Evolutionary conservation across 2,113 vertebrate genomes (phyloP).

Genomic region (Actinemys pallida): DNA sequence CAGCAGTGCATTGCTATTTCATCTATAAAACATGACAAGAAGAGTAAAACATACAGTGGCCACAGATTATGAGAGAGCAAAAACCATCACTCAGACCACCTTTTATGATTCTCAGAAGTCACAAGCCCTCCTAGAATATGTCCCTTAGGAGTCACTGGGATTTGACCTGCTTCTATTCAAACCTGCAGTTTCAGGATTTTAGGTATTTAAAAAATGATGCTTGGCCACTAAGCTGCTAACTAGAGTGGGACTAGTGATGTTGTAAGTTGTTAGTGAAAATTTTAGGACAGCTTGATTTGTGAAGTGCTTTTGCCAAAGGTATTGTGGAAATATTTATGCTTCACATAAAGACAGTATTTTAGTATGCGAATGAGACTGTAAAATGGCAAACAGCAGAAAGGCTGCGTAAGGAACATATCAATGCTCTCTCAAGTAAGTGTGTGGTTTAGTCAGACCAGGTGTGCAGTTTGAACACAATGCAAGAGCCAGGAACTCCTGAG

Average conservation of each 20-base stretch:
- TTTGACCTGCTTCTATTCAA: background rate
- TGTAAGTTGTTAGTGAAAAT: accelerated
- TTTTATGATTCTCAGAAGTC: background rate
- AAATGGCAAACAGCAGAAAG: background rate
- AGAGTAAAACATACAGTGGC: too few species aligned
- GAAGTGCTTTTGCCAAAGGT: background rate
- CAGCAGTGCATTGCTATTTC: too few species aligned
- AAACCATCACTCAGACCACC: background rate
- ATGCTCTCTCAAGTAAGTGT: background rate
- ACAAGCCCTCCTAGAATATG: background rate
- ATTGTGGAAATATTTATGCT: background rate
- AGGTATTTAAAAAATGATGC: background rate
- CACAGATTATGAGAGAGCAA: accelerated
- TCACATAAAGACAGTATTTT: background rate
- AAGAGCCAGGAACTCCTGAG: background rate
- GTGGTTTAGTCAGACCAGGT: too few species aligned
- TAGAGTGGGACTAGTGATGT: too few species aligned
- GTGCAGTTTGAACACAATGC: too few species aligned
- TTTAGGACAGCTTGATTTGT: background rate
- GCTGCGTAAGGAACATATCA: accelerated
- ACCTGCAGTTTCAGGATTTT: background rate
- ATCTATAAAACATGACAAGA: too few species aligned
- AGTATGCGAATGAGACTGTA: accelerated
- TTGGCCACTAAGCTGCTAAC: too few species aligned
- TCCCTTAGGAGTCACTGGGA: too few species aligned